Percentiles rank a stretch among this genome's conserved stretches.
phyloP scores from a whole-genome alignment of 35 echinoderm and acorn worm genomes.

The Lytechinus pictus region DNA sequence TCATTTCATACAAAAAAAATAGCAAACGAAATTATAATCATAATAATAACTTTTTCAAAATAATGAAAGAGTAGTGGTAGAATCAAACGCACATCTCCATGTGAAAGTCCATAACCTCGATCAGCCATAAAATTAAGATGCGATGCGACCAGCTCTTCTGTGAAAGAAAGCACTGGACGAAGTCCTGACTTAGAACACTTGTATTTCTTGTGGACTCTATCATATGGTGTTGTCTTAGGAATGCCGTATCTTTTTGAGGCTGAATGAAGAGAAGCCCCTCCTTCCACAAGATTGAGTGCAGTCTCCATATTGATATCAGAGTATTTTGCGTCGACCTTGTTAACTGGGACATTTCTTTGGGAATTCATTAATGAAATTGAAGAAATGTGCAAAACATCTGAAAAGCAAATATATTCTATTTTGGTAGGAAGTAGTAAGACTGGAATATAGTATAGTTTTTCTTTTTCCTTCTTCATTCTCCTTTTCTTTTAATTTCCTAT shows the following conservation, averaged over 20 bases:
- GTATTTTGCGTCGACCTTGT: not conserved
- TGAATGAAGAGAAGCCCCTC: not conserved
- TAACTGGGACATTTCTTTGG: not conserved
- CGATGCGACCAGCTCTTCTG: slow-evolving; percentile 24
- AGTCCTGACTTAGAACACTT: slow-evolving; percentile 2
- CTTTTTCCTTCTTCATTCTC: too few species aligned
- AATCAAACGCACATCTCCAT: not conserved
- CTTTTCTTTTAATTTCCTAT: too few species aligned
- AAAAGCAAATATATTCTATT: too few species aligned
- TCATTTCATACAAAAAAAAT: not conserved
- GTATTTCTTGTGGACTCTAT: not conserved
- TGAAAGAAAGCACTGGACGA: not conserved
- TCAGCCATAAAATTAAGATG: slow-evolving; percentile 36
- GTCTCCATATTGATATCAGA: not conserved
- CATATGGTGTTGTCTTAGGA: slow-evolving; percentile 21
- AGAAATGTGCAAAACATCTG: too few species aligned
- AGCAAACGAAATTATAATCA: not conserved
- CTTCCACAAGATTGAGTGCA: not conserved
- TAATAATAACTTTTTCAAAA: not conserved
- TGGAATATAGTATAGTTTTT: too few species aligned
- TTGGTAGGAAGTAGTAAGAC: too few species aligned
- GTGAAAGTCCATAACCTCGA: slow-evolving; percentile 22
- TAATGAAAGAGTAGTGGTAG: not conserved
- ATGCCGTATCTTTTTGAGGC: slow-evolving; percentile 28
- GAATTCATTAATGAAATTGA: too few species aligned